Evolutionary conservation across 2,888 invertebrate species (phyloP).

Genomic region (Nowickia ferox): DNA sequence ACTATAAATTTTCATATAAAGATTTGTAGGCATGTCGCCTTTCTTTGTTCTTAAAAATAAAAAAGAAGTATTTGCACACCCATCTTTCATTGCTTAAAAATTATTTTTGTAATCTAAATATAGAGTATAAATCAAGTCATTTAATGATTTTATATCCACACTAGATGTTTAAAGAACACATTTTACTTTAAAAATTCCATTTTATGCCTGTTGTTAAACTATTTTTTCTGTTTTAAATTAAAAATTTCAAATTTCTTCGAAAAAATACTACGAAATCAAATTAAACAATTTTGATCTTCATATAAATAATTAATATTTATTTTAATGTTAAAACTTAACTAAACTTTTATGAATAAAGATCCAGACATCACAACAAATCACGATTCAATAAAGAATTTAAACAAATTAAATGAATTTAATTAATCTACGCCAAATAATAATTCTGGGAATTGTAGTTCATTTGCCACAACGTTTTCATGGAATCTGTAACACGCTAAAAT

Average conservation of each 20-base stretch:
- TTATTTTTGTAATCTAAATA: slow-evolving; percentile 29
- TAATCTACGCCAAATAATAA: not conserved
- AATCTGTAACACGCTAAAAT: too few species aligned
- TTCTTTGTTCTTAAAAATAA: slow-evolving; percentile 53
- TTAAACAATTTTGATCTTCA: slow-evolving; percentile 35
- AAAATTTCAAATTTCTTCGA: slow-evolving; percentile 46
- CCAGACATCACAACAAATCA: slow-evolving; percentile 58
- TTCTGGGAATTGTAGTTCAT: too few species aligned
- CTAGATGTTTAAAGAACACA: not conserved
- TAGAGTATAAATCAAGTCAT: slow-evolving; percentile 46
- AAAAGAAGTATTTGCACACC: slow-evolving; percentile 26
- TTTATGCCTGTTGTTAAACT: slow-evolving; percentile 43
- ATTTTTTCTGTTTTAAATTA: slow-evolving; percentile 23
- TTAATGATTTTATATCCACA: slow-evolving; percentile 51
- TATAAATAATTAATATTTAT: slow-evolving; percentile 59
- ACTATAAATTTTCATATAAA: slow-evolving; percentile 30
- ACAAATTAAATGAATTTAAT: slow-evolving; percentile 18
- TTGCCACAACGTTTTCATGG: too few species aligned
- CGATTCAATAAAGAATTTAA: slow-evolving; percentile 62
- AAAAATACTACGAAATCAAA: slow-evolving; percentile 19
- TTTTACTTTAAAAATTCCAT: slow-evolving; percentile 53
- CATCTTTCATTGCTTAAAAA: slow-evolving; percentile 5
- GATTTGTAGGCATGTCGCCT: slow-evolving; percentile 44
- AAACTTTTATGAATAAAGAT: slow-evolving; percentile 50
- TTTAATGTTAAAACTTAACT: slow-evolving; percentile 53